These are phyloP conservation scores for Andricus curvator DNA, from an alignment of 2,888 invertebrate genomes.

Conservation along the genomic window DNA sequence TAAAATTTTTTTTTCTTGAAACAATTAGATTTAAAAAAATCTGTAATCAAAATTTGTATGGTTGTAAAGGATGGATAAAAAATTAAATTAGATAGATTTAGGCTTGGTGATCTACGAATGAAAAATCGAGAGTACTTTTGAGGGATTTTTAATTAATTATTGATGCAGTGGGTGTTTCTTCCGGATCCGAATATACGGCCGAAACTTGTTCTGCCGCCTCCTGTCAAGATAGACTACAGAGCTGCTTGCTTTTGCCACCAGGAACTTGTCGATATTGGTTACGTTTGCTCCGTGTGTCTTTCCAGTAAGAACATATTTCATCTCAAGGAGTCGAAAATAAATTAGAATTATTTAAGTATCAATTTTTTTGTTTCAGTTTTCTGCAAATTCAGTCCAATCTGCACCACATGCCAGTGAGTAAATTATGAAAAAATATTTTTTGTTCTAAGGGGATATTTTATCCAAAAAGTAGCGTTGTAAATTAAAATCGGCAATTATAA, in stretches of 20 bases:
- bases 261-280: conserved; percentile 96
- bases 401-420: conserved; percentile 97
- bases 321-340: conserved; percentile 44
- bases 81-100: conserved; percentile 40
- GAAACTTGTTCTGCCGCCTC: conserved; percentile 92
- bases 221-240: conserved; percentile 95
- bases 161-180: conserved; percentile 92
- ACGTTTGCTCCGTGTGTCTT: conserved; percentile 98
- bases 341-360: conserved; percentile 44
- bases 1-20: no score
- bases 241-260: conserved; percentile 99
- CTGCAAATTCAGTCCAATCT: conserved; percentile 98
- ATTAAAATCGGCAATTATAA: not conserved
- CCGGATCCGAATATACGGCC: conserved; percentile 90
- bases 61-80: not conserved
- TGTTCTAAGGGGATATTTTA: not conserved
- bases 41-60: not conserved
- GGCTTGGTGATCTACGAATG: conserved; percentile 16
- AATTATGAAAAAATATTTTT: conserved; percentile 24
- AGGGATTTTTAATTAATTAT: conserved; percentile 21
- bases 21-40: no score
- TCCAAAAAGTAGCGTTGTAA: conserved; percentile 28
- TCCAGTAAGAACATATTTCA: conserved; percentile 85
- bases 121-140: conserved; percentile 35
- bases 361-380: conserved; percentile 86